phyloP scores from a whole-genome alignment of 2,113 vertebrate genomes.

The Halichoerus grypus region DNA sequence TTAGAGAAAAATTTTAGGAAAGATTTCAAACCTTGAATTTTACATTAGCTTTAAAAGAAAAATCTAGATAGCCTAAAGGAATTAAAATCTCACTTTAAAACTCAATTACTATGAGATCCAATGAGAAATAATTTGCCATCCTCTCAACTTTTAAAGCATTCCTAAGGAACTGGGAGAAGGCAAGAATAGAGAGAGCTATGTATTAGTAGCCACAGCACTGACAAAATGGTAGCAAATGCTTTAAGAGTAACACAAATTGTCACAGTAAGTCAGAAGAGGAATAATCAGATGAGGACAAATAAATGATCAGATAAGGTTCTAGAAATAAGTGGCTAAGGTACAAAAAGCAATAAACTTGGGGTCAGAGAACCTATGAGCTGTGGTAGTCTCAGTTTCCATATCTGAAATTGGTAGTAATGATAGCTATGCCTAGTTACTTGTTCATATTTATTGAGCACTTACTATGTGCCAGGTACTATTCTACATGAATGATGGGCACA shows the following conservation, averaged over 20 bases:
- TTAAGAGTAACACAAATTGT: not conserved
- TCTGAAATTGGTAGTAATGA: not conserved
- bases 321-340: constrained; percentile 34
- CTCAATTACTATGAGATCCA: not conserved
- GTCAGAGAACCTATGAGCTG: not conserved
- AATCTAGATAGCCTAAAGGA: not conserved
- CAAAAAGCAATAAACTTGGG: not conserved
- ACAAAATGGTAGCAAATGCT: not conserved
- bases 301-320: not conserved
- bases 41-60: constrained; percentile 36
- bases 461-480: not conserved
- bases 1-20: constrained; percentile 15
- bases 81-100: constrained; percentile 56
- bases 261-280: not conserved
- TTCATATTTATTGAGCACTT: not conserved
- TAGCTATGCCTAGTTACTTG: not conserved
- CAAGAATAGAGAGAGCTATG: not conserved
- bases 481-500: not conserved
- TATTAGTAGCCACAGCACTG: not conserved
- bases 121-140: constrained; percentile 3
- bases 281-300: not conserved
- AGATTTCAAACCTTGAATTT: not conserved
- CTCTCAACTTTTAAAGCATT: constrained; percentile 21
- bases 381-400: not conserved
- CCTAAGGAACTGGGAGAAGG: not conserved